phyloP scores from a whole-genome alignment of 1,140 invertebrate genomes.

The Aphidius gifuensis region DNA sequence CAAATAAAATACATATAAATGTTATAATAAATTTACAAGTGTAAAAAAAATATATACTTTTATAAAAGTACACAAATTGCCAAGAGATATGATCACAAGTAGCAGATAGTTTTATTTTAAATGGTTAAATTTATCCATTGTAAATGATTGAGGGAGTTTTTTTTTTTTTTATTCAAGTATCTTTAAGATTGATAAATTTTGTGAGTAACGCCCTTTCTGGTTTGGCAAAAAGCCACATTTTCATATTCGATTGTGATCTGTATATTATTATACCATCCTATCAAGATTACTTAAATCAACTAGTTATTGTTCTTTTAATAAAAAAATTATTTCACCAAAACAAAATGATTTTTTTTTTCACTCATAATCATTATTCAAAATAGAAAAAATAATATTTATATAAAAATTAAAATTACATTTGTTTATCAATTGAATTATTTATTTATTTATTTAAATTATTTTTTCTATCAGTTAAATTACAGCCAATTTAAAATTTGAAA shows the following conservation, averaged over 20 bases:
- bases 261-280: constrained; percentile 32
- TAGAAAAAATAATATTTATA: background rate
- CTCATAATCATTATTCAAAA: background rate
- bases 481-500: no score
- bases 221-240: constrained; percentile 39
- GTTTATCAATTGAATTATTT: no score
- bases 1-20: no score
- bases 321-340: constrained; percentile 17
- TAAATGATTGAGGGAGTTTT: constrained; percentile 23
- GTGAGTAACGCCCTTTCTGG: constrained; percentile 29
- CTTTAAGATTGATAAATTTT: constrained; percentile 29
- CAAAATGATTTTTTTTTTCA: constrained; percentile 2
- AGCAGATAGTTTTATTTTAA: constrained; percentile 4
- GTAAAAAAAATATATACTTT: no score
- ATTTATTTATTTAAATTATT: no score
- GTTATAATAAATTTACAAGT: no score
- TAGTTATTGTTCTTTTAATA: constrained; percentile 2
- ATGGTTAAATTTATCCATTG: background rate
- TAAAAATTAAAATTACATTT: background rate
- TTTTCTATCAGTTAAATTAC: no score
- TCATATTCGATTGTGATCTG: constrained; percentile 36
- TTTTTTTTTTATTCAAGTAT: constrained; percentile 16
- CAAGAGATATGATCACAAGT: constrained; percentile 8
- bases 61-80: constrained; percentile 2
- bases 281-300: constrained; percentile 5